Evolutionary conservation across 2,888 invertebrate genomes (phyloP).

Genomic region (Gymnoscelis rufifasciata): DNA sequence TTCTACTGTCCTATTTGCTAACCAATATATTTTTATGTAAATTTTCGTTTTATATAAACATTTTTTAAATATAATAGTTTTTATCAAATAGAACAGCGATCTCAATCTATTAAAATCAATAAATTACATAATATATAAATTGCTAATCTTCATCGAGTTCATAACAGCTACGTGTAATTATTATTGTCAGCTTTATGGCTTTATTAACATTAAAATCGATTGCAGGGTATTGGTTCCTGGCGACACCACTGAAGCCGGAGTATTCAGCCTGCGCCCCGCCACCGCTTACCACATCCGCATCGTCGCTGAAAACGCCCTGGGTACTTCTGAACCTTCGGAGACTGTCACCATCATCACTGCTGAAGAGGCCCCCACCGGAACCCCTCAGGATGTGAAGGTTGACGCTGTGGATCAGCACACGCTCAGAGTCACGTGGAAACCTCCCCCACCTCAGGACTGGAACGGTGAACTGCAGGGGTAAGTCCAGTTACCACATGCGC

Average conservation of each 20-base stretch:
- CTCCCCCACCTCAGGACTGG: conserved; percentile 93
- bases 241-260: conserved; percentile 92
- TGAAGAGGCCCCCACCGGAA: conserved; percentile 92
- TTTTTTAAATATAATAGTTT: no score
- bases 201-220: not conserved
- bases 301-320: conserved; percentile 95
- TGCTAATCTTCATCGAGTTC: no score
- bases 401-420: conserved; percentile 93
- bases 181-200: no score
- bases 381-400: conserved; percentile 90
- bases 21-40: no score
- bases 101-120: no score
- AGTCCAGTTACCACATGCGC: no score
- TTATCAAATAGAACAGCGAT: no score
- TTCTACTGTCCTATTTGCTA: no score
- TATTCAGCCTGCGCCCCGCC: conserved; percentile 92
- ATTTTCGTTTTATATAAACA: no score
- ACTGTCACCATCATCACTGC: conserved; percentile 96
- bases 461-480: conserved; percentile 89
- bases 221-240: conserved; percentile 90
- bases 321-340: conserved; percentile 94
- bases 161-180: not conserved
- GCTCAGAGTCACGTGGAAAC: conserved; percentile 93
- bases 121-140: no score
- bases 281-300: conserved; percentile 96